Evolutionary conservation across 1,140 invertebrate species (phyloP).

Genomic region (Hydropsyche tenuis): DNA sequence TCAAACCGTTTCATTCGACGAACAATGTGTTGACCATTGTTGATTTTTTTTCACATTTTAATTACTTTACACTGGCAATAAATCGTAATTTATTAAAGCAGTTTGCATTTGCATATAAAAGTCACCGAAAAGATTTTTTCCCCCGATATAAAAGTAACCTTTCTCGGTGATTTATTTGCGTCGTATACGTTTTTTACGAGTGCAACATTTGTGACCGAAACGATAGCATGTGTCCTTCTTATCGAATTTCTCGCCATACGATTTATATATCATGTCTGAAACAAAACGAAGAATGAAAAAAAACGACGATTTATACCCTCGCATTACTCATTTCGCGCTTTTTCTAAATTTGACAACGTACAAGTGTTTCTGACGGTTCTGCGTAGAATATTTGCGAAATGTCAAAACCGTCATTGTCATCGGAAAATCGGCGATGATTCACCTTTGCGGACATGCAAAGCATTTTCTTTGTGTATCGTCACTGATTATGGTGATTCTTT

Average conservation of each 20-base stretch:
- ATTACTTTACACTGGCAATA: too few relatives aligned
- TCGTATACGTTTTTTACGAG: too few relatives aligned
- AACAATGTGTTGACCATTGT: too few relatives aligned
- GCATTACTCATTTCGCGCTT: neutral
- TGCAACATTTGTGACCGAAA: too few relatives aligned
- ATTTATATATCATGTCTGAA: constrained; percentile 5
- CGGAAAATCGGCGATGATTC: neutral
- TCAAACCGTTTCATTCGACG: too few relatives aligned
- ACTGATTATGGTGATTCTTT: neutral
- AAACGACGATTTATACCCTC: neutral
- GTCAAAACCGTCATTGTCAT: neutral
- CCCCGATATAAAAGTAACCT: too few relatives aligned
- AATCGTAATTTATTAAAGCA: too few relatives aligned
- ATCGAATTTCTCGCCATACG: constrained; percentile 8
- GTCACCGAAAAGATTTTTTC: too few relatives aligned
- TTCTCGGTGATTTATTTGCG: too few relatives aligned
- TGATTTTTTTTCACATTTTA: too few relatives aligned
- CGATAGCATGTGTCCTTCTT: constrained; percentile 6
- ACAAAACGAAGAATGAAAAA: neutral
- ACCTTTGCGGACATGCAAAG: neutral
- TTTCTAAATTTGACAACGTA: neutral
- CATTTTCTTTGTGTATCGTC: neutral
- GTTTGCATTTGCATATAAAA: too few relatives aligned
- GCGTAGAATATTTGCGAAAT: neutral
- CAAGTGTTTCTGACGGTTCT: neutral